Base-by-base conservation (phyloP, 2,888 invertebrate species). In the Pinctada fucata region DNA sequence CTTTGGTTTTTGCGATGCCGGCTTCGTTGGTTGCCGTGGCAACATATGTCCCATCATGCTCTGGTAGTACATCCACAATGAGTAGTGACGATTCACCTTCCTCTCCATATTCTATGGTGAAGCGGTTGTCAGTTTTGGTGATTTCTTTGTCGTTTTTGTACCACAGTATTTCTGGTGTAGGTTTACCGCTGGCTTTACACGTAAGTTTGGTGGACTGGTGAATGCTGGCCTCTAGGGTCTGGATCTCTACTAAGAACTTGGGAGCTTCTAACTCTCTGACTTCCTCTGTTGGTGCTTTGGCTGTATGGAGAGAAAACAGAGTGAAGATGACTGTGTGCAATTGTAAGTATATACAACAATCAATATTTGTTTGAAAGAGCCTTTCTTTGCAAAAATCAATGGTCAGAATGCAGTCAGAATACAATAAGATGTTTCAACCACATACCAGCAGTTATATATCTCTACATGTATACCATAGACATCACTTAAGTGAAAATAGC, bases 21-120 rank as follows among this genome's bases (percentile, higher is more conserved):
- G 86, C 88, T 47, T 85, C 82, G 83, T 92, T 92, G 67, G 80
- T 86, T 3, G 91, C 92, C 75, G 88, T 88, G 79, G 91, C 91
- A 69, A 85, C 85, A 86, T 91, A 92, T 47, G 87, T 86, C 76
- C 88, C 89, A 81, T 91, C 90, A 82, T 92, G 90, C 74, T 90
- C 91, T n/a, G 90, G 87, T 4, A 86, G 82, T n/a, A 91, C 88
- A 71, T 89, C 85, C 31, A 83, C 79, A 48, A 91, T 87, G n/a
- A 88, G 83, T 78, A 92, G 82, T 4, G 87, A 86, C 6, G 87
- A 85, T 72, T 87, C 88, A 52, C 85, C 86, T 50, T 85, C 87
- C 31, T 85, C 85, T 31, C 82, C 84, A 72, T 85, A 81, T 47
- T 84, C 82, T n/a, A 89, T 87, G 63, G 84, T 87, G 80, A 89